Percentiles rank a stretch among this genome's conserved stretches.
These are phyloP conservation scores for Holacanthella duospinosa DNA, from an alignment of 2,888 invertebrate species.

Conservation along the genomic window DNA sequence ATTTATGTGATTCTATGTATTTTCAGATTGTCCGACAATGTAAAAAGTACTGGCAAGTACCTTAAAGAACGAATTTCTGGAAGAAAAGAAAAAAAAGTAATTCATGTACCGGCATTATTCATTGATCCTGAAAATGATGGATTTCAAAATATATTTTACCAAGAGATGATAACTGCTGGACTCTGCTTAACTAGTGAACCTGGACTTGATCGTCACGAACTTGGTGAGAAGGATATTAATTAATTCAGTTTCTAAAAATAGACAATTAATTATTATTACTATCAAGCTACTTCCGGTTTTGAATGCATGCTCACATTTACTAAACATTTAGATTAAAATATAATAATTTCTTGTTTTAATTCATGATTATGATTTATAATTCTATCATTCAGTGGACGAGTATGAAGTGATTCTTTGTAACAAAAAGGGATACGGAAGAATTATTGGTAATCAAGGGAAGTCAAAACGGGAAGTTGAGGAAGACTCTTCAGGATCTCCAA, in stretches of 20 bases:
- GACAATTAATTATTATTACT: neutral
- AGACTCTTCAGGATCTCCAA: neutral
- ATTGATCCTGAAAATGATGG: neutral
- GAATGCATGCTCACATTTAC: too few relatives aligned
- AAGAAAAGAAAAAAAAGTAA: neutral
- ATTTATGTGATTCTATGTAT: neutral
- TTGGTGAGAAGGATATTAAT: neutral
- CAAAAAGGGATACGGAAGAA: neutral
- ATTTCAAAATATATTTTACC: neutral
- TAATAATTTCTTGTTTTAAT: too few relatives aligned
- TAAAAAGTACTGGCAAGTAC: neutral
- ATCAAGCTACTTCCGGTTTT: too few relatives aligned
- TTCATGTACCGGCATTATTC: constrained; percentile 5
- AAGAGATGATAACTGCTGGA: neutral
- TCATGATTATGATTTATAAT: too few relatives aligned
- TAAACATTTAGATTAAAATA: too few relatives aligned
- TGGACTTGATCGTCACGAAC: constrained; percentile 1
- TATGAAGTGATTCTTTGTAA: neutral
- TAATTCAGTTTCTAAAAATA: neutral
- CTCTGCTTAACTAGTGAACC: neutral
- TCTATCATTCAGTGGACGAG: neutral
- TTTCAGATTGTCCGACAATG: neutral
- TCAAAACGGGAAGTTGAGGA: neutral
- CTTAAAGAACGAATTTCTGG: neutral
- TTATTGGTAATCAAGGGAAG: neutral